These are phyloP conservation scores for Poeciliopsis infans DNA, from an alignment of 2,797 vertebrate species.

Conservation along the genomic window DNA sequence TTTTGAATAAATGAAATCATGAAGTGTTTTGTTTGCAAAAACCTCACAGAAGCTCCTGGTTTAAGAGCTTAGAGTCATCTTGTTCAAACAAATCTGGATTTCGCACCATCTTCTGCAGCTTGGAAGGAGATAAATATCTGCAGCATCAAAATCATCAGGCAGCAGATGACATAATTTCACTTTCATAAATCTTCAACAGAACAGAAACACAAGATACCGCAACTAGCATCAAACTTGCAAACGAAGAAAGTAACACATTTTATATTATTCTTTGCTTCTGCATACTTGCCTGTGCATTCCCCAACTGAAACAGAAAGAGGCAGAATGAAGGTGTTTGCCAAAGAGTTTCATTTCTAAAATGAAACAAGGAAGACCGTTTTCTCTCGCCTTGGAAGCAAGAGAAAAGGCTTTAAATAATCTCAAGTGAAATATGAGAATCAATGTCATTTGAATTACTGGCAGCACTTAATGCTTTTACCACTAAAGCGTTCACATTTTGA, in stretches of 20 bases:
- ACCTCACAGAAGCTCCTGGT: not conserved
- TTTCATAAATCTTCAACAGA: not conserved
- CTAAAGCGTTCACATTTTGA: constrained; percentile 8
- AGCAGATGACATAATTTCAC: not conserved
- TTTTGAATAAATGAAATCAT: not conserved
- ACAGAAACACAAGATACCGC: not conserved
- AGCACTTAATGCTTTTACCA: constrained; percentile 19
- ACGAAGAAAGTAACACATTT: not conserved
- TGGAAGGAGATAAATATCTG: not conserved
- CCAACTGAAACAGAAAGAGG: not conserved
- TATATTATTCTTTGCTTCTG: not conserved
- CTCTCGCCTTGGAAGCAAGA: not conserved
- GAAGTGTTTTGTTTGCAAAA: not conserved
- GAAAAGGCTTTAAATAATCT: constrained; percentile 34
- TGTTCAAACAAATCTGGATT: not conserved
- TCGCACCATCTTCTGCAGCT: not conserved
- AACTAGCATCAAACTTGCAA: not conserved
- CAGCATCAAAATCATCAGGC: not conserved
- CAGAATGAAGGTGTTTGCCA: constrained; percentile 14
- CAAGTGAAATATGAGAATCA: constrained; percentile 44
- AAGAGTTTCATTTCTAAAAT: constrained; percentile 34
- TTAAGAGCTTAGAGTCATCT: not conserved
- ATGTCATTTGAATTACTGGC: constrained; percentile 27
- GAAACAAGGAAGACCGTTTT: constrained; percentile 33
- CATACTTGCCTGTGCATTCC: not conserved